These are phyloP conservation scores for Catotricha subobsoleta DNA, from an alignment of 2,888 invertebrate genomes.

Conservation along the genomic window DNA sequence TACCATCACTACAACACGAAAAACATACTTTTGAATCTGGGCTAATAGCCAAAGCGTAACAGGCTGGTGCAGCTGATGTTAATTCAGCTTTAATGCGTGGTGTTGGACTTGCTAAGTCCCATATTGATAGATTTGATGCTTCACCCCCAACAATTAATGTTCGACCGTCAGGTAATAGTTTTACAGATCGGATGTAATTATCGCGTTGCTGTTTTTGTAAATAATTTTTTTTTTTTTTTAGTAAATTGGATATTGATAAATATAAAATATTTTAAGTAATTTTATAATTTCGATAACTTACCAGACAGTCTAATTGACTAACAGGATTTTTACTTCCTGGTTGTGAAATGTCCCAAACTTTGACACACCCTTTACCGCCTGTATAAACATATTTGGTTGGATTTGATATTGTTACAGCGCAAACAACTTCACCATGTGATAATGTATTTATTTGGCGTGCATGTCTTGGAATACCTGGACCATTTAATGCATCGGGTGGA, in stretches of 20 bases:
- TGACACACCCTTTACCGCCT: conserved; percentile 89
- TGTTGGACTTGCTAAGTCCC: conserved; percentile 84
- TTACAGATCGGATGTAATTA: conserved; percentile 91
- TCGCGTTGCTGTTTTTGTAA: conserved; percentile 57
- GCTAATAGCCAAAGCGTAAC: conserved; percentile 93
- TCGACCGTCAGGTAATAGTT: conserved; percentile 81
- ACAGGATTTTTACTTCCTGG: conserved; percentile 60
- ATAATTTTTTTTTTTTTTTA: background rate
- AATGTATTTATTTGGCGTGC: conserved; percentile 78
- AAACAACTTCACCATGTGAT: conserved; percentile 92
- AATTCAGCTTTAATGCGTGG: conserved; percentile 84
- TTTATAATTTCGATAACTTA: conserved; percentile 20
- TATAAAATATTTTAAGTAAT: background rate
- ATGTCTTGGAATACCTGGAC: conserved; percentile 84
- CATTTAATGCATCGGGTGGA: conserved; percentile 80
- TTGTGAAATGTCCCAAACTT: conserved; percentile 66
- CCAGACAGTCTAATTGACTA: conserved; percentile 70
- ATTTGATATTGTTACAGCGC: conserved; percentile 85
- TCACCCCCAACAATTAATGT: conserved; percentile 94
- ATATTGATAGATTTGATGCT: conserved; percentile 85
- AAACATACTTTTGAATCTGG: conserved; percentile 96
- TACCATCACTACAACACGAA: conserved; percentile 96
- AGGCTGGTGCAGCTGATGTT: conserved; percentile 84
- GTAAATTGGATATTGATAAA: background rate
- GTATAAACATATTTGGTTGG: conserved; percentile 89